A percentile compares a stretch with the other conserved stretches of the same genome.
Conservation (phyloP, 2,888 invertebrate genomes). For the Lasioglossum morio region DNA sequence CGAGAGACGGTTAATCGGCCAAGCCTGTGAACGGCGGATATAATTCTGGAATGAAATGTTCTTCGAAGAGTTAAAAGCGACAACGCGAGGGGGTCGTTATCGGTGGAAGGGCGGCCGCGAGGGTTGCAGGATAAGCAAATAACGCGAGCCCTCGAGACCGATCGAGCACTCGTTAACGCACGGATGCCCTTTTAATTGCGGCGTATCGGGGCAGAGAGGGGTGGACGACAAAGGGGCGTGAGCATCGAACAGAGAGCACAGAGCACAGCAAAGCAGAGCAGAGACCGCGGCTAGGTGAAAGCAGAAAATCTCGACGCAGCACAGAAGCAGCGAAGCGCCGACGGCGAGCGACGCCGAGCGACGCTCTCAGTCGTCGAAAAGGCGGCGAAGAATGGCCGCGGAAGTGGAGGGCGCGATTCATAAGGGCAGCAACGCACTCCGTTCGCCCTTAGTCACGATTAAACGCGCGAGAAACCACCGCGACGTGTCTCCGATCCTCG, state of each 20-base stretch:
- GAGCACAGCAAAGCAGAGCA: neutral
- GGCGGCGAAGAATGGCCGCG: slow-evolving; percentile 35
- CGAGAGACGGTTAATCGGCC: neutral
- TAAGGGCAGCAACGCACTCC: slow-evolving; percentile 32
- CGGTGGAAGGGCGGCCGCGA: slow-evolving; percentile 1
- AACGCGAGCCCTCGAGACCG: slow-evolving; percentile 40
- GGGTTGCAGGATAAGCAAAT: slow-evolving; percentile 52
- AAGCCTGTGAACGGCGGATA: neutral
- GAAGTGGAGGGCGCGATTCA: slow-evolving; percentile 36
- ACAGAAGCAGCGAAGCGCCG: slow-evolving; percentile 10
- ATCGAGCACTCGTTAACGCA: slow-evolving; percentile 64
- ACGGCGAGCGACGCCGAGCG: slow-evolving; percentile 4
- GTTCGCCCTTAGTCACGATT: slow-evolving; percentile 37
- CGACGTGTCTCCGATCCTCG: slow-evolving; percentile 11
- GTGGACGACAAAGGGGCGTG: slow-evolving; percentile 29
- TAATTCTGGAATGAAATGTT: neutral
- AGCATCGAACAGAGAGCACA: neutral
- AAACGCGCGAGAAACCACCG: slow-evolving; percentile 17
- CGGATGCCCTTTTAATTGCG: slow-evolving; percentile 70
- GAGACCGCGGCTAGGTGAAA: neutral
- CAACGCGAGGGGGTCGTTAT: slow-evolving; percentile 46
- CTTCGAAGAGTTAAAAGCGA: slow-evolving; percentile 7
- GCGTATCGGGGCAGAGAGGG: slow-evolving; percentile 49
- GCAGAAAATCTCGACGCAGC: slow-evolving; percentile 3
- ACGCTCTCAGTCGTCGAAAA: slow-evolving; percentile 52